Conservation (phyloP, 2,113 vertebrate species). For the Rissa tridactyla region DNA sequence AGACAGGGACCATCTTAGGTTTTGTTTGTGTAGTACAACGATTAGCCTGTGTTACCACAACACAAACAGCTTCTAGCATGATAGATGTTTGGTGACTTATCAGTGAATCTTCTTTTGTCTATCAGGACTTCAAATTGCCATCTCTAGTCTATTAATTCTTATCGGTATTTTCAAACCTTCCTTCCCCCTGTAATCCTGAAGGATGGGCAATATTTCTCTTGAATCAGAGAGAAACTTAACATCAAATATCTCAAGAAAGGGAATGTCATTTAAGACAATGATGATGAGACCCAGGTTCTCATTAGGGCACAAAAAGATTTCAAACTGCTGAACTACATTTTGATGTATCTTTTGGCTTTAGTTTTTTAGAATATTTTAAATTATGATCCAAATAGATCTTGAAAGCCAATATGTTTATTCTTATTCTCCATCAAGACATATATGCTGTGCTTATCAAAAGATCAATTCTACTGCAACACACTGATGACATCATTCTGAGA, state of each 20-base stretch:
- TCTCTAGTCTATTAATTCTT: not conserved
- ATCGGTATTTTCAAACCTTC: not conserved
- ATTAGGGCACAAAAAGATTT: not conserved
- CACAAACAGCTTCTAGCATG: not conserved
- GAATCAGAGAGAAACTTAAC: not conserved
- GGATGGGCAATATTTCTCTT: not conserved
- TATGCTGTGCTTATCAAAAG: not conserved
- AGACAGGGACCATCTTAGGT: not conserved
- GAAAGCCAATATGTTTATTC: not conserved
- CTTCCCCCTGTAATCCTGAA: not conserved
- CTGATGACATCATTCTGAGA: not conserved
- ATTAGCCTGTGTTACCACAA: not conserved
- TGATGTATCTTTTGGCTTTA: not conserved
- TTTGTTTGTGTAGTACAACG: not conserved
- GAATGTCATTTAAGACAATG: not conserved
- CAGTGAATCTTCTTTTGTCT: not conserved
- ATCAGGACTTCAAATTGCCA: not conserved
- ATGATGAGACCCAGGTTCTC: rapidly evolving
- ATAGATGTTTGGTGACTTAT: not conserved
- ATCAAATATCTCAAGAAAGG: not conserved
- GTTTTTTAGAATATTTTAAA: not conserved
- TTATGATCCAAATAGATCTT: not conserved
- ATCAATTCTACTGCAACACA: not conserved
- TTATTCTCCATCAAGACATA: not conserved
- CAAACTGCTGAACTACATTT: not conserved